Conservation (phyloP, 2,797 vertebrate genomes). For the Arctocebus calabarensis region DNA sequence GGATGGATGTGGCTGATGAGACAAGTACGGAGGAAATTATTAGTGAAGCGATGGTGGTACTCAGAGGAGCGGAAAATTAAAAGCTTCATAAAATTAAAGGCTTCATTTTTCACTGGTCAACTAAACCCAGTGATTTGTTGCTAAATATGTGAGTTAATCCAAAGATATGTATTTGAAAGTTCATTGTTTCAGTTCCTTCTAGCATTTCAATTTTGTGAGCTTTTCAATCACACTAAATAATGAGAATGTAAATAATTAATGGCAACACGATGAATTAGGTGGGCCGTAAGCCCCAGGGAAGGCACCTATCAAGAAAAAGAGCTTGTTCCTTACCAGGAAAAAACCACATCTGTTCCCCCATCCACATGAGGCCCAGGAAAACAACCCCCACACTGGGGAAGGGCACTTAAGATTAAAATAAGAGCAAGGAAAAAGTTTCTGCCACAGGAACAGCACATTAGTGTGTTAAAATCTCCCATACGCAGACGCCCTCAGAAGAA, state of each 20-base stretch:
- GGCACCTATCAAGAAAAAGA: neutral
- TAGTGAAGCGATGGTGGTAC: neutral
- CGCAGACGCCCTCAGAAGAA: neutral
- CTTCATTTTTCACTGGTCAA: neutral
- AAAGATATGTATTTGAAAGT: neutral
- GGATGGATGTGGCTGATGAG: neutral
- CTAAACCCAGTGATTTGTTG: neutral
- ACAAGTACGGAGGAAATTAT: neutral
- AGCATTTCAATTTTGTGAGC: constrained; percentile 35
- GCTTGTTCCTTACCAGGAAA: neutral
- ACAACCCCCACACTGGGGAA: neutral
- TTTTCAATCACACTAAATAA: constrained; percentile 12
- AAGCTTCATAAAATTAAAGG: neutral
- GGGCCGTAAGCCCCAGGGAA: neutral
- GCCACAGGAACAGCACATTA: neutral
- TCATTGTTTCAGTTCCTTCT: constrained; percentile 45
- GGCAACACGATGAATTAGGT: neutral
- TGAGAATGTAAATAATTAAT: constrained; percentile 53
- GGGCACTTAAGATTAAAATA: constrained; percentile 13
- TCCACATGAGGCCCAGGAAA: neutral
- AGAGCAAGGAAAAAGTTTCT: neutral
- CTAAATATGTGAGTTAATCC: neutral
- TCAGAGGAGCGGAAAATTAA: constrained; percentile 22
- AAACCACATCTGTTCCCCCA: neutral
- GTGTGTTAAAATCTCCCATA: neutral